Evolutionary conservation across 1,140 invertebrate species (phyloP).

Genomic region (Geopemphigus sp.): DNA sequence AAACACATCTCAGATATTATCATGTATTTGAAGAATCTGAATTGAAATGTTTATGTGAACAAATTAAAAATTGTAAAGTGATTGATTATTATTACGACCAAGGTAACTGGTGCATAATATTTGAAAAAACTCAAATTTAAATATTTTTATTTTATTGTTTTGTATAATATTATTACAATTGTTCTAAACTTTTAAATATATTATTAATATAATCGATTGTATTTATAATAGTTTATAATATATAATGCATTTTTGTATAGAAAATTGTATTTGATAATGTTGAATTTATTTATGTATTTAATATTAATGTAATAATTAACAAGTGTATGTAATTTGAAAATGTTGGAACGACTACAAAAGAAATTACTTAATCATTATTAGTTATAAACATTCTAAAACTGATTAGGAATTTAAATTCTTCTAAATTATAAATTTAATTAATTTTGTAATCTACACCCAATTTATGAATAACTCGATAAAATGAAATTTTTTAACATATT

Average conservation of each 20-base stretch:
- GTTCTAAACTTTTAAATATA: not conserved
- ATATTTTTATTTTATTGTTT: not conserved
- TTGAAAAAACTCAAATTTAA: conserved; percentile 61
- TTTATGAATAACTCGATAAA: too few species aligned
- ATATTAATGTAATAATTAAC: too few species aligned
- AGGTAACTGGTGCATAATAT: conserved; percentile 90
- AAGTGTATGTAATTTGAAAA: too few species aligned
- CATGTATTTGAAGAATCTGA: conserved; percentile 91
- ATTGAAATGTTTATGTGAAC: conserved; percentile 69
- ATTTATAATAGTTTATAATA: not conserved
- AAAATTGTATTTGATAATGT: not conserved
- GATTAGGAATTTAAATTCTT: too few species aligned
- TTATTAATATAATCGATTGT: not conserved
- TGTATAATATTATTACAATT: conserved; percentile 26
- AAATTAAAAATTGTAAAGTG: conserved; percentile 61
- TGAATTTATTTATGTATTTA: too few species aligned
- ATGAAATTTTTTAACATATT: too few species aligned
- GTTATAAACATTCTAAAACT: too few species aligned
- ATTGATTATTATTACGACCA: conserved; percentile 86
- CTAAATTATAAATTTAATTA: too few species aligned
- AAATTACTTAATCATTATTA: too few species aligned
- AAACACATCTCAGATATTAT: conserved; percentile 81
- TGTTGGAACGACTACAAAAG: too few species aligned
- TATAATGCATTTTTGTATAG: too few species aligned
- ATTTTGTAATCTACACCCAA: too few species aligned